Evolutionary conservation across 2,888 invertebrate genomes (phyloP), one percentile per base, ranked within the genome.

Genomic region (Eupelmus urozonus): DNA sequence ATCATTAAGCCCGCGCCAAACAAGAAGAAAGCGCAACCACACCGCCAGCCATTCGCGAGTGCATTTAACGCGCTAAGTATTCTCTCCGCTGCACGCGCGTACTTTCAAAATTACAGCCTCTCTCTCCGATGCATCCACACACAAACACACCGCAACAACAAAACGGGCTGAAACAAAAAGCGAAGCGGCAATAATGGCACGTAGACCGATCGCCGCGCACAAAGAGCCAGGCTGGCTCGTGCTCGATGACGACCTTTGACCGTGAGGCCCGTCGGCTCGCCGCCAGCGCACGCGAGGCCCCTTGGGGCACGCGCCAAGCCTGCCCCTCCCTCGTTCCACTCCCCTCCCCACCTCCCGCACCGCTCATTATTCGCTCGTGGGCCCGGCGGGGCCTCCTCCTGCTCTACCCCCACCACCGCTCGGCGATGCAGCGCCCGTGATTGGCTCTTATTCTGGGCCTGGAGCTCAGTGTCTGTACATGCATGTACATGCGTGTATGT

Each of bases 181-280:
- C 27, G 53, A 72, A 55, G 63, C 49, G 57, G 29, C 66, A 74
- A 40, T 74, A 74, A 74, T 74, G 69, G 76, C 57, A n/a, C n/a
- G 34, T 34, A 3, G 5, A 53, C 49, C 67, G 60, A 60, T 75
- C 67, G 34, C 51, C 23, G 27, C 55, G 29, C 49, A 34, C 45
- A 42, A 62, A 40, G 57, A 57, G 34, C 51, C 34, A 25, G 40
- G 86, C 85, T 88, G 88, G 88, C 88, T 89, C 88, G 88, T 89
- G 89, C 88, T 88, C 86, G 85, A 85, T 34, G 84, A 83, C 86
- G 89, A 89, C 88, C 89, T 89, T 85, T 89, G 89, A 89, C 89
- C 88, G 85, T 85, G 84, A 86, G 85, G 85, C 85, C 85, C 85
- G 77, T 77, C 84, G 84, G 84, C n/a, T n/a, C n/a, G n/a, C n/a